Evolutionary conservation across 2,888 invertebrate genomes (phyloP), one percentile per base, ranked within the genome.

Genomic region (Netelia virgata): DNA sequence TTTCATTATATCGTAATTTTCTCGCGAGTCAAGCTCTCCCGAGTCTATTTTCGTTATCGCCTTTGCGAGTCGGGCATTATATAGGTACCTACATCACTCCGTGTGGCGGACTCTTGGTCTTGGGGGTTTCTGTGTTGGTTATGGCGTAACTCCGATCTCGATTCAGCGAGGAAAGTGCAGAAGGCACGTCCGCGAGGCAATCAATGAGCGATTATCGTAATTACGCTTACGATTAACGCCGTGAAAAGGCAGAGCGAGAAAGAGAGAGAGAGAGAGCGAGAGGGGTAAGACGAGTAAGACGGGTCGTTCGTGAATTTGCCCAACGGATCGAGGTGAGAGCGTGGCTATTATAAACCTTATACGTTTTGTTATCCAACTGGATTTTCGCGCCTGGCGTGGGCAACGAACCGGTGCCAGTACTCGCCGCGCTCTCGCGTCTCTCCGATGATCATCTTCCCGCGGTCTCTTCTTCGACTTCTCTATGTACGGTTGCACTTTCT

Each of bases 181-280:
- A 88, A 90, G 88, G 88, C 90, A 91, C 91, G 90, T 90, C 88
- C 84, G 63, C 87, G 86, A 80, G 82, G 88, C 88, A 90, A 91
- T 91, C 91, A 90, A 90, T 90, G 89, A 91, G 82, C 89, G 90
- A 91, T 91, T 91, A 91, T 91, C 91, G 90, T 90, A 91, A 91
- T 91, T 91, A 91, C 88, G 86, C 81, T 88, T 70, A 86, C 89
- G 90, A 90, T 91, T 91, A 91, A 91, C 89, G 90, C 43, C 69
- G 66, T 9, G 69, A 6, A 47, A 47, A 41, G 75, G 59, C 14
- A 63, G 18, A 41, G 64, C 36, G 43, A 23, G 57, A 8, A 36
- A 36, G 36, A 36, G 36, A 36, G 36, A 36, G 36, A 36, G 6
- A 36, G 61, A 66, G 10, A 36, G 61, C 59, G 10, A 11, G 14